Evolutionary conservation across 2,888 invertebrate genomes (phyloP).

Genomic region (Cordilura impudica): DNA sequence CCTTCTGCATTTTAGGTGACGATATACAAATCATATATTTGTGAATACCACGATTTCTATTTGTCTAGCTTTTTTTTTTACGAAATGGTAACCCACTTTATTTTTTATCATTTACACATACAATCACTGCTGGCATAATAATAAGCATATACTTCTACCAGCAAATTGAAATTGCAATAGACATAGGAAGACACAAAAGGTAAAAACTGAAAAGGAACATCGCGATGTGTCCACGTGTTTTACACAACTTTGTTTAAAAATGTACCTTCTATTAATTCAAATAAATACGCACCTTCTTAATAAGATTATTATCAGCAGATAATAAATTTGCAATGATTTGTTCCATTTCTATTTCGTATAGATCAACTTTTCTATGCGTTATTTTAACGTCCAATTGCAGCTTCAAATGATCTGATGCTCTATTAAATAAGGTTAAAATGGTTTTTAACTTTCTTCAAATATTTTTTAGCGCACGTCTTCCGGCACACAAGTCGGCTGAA

Average conservation of each 20-base stretch:
- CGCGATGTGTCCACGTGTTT: conserved; percentile 48
- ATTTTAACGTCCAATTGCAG: background rate
- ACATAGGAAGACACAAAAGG: conserved; percentile 4
- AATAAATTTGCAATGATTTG: conserved; percentile 81
- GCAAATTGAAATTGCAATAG: conserved; percentile 14
- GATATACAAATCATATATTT: no score
- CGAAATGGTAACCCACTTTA: conserved; percentile 11
- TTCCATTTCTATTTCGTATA: conserved; percentile 78
- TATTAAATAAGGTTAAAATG: background rate
- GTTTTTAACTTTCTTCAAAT: background rate
- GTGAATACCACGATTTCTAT: no score
- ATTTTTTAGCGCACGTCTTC: conserved; percentile 17
- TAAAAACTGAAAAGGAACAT: conserved; percentile 3
- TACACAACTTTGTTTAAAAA: background rate
- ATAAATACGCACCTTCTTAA: conserved; percentile 80
- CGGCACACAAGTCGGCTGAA: conserved; percentile 11
- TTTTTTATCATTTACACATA: background rate
- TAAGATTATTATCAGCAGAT: conserved; percentile 80
- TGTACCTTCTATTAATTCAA: background rate
- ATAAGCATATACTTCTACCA: no score
- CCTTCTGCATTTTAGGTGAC: no score
- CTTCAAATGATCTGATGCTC: background rate
- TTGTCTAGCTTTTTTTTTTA: no score
- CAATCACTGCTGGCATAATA: background rate
- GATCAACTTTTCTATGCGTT: background rate